Conservation (phyloP, 2,888 invertebrate genomes). For the Netelia virgata region DNA sequence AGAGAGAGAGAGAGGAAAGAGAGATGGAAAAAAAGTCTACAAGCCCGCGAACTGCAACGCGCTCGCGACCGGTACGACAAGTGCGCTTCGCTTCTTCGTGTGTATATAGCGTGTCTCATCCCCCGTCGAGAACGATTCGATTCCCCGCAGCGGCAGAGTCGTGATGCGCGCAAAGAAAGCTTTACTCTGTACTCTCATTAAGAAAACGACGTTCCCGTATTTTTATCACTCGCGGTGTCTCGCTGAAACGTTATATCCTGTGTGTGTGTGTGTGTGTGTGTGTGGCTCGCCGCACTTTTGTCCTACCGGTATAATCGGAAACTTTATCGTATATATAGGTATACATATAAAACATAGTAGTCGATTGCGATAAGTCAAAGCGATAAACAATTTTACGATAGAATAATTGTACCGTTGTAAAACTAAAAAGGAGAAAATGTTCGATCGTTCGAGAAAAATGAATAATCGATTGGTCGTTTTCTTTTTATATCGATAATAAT, state of each 20-base stretch:
- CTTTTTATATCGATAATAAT: too few species aligned
- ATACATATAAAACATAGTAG: too few species aligned
- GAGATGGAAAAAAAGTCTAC: constrained; percentile 81
- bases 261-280: background rate
- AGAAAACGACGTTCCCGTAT: constrained; percentile 77
- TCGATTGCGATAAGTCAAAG: background rate
- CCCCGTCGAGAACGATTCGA: constrained; percentile 67
- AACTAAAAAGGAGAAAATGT: too few species aligned
- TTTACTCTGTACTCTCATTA: constrained; percentile 85
- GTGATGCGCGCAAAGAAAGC: constrained; percentile 81
- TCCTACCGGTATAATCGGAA: constrained; percentile 14
- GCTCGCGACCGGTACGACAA: constrained; percentile 65
- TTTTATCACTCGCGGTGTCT: constrained; percentile 58
- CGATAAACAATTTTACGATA: too few species aligned
- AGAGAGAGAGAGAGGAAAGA: constrained; percentile 35
- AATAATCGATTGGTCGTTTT: too few species aligned
- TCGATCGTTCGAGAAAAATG: too few species aligned
- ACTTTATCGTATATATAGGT: background rate
- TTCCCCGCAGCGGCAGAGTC: constrained; percentile 64
- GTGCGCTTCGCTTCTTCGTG: constrained; percentile 46
- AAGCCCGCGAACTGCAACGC: constrained; percentile 72
- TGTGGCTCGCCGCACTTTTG: constrained; percentile 31
- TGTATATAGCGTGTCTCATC: constrained; percentile 43
- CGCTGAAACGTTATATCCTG: constrained; percentile 5
- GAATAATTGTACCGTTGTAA: too few species aligned